phyloP scores from a whole-genome alignment of 2,888 invertebrate genomes.

The Pseudococcus jackbeardsleyi region DNA sequence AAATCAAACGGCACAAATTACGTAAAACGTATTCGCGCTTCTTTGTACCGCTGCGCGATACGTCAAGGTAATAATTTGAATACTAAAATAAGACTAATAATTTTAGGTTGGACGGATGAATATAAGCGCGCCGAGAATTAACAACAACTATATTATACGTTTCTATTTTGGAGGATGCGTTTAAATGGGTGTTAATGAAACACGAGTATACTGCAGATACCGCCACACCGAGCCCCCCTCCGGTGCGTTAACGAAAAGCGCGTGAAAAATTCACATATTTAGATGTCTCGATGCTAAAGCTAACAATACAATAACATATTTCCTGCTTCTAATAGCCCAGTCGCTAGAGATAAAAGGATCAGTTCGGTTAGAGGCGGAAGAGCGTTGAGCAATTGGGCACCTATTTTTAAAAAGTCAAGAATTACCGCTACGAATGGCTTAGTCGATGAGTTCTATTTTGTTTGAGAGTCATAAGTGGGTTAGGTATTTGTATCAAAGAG shows the following conservation, averaged over 20 bases:
- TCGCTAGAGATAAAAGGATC: not conserved
- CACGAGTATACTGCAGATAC: not conserved
- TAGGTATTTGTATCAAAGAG: too few relatives aligned
- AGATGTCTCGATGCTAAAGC: not conserved
- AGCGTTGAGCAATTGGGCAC: too few relatives aligned
- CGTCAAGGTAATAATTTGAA: conserved; percentile 35
- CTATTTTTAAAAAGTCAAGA: too few relatives aligned
- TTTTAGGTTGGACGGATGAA: conserved; percentile 10
- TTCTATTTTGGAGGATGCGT: conserved; percentile 7
- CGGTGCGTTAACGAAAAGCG: not conserved
- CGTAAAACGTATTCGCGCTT: conserved; percentile 22
- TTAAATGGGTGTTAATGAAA: conserved; percentile 42
- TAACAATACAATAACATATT: conserved; percentile 2
- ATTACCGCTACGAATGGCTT: too few relatives aligned
- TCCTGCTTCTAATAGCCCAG: not conserved
- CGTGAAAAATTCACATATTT: conserved; percentile 55
- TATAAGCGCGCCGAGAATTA: conserved; percentile 30
- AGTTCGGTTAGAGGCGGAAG: not conserved
- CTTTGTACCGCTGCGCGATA: not conserved
- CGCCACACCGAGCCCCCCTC: not conserved
- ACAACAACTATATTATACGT: conserved; percentile 17
- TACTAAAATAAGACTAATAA: conserved; percentile 35
- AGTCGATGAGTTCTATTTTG: too few relatives aligned
- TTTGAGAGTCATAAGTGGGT: too few relatives aligned
- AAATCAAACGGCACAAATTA: conserved; percentile 3